These are phyloP conservation scores for Crotalus horridus DNA, from an alignment of 2,113 vertebrate genomes.

Conservation along the genomic window DNA sequence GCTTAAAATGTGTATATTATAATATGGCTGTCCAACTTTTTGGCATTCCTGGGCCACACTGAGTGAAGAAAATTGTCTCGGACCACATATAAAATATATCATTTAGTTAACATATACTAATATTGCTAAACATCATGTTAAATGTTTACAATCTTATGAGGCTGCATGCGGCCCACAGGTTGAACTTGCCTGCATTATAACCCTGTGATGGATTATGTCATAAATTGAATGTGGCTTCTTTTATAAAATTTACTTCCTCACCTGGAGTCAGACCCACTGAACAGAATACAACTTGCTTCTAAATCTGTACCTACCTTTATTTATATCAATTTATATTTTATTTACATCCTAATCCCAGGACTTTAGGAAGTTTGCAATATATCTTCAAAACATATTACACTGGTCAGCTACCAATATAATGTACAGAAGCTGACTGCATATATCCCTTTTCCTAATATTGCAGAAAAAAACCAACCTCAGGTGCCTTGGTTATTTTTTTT, in stretches of 20 bases:
- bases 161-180: background rate
- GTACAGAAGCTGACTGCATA: background rate
- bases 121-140: background rate
- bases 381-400: background rate
- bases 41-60: background rate
- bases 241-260: background rate
- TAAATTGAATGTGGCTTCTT: background rate
- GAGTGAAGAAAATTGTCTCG: background rate
- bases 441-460: background rate
- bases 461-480: conserved; percentile 38
- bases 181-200: background rate
- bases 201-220: background rate
- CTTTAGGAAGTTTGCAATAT: background rate
- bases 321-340: background rate
- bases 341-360: background rate
- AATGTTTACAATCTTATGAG: background rate
- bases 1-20: background rate
- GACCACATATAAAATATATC: background rate
- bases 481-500: conserved; percentile 44
- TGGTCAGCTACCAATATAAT: background rate
- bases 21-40: background rate
- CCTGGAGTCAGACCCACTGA: background rate
- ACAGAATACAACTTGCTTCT: background rate
- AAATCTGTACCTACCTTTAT: background rate
- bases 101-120: background rate